Evolutionary conservation across 2,888 invertebrate species (phyloP), one percentile per base, ranked within the genome.

Genomic region (Mythimna impura): DNA sequence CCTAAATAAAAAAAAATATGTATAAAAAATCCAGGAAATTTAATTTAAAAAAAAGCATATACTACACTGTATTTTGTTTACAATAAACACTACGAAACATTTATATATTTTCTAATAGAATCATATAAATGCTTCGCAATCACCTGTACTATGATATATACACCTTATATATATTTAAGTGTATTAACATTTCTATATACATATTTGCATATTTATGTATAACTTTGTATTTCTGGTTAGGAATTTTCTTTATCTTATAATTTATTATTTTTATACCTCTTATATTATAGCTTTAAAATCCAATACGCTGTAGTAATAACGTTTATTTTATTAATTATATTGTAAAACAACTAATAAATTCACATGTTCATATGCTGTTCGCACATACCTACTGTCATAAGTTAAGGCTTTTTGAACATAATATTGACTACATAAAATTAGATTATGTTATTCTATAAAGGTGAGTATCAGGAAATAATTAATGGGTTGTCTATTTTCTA

Each of bases 1-100:
- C 71, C 65, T 2, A 43, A 64, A 71, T 73, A 71, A 78, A 47
- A 78, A 47, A 20, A 14, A 47, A 47, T 73, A 73, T 36, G 47
- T 20, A 22, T 25, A 30, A 55, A 65, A 58, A 55, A 50, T 14
- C 22, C 9, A 3, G 20, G 25, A 25, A 0, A 22, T 30, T 54
- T 55, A 17, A 69, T 30, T 14, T 20, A 30, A 47, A 52, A 58
- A 52, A 0, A 14, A 40, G 10, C 40, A 69, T 58, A 64, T 14
- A 68, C 5, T 50, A 30, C 62, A 47, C n/a, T 54, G 52, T 61
- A 22, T 47, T 55, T 70, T 47, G 0, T 30, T 61, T 36, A 78
- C 61, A 30, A 30, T 50, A 47, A 50, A 69, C 47, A 47, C n/a
- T 47, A 47, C 5, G 17, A 9, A 40, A 22, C 47, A 36, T 25